These are phyloP conservation scores for Penaeus chinensis DNA, from an alignment of 1,140 invertebrate species.

Conservation along the genomic window DNA sequence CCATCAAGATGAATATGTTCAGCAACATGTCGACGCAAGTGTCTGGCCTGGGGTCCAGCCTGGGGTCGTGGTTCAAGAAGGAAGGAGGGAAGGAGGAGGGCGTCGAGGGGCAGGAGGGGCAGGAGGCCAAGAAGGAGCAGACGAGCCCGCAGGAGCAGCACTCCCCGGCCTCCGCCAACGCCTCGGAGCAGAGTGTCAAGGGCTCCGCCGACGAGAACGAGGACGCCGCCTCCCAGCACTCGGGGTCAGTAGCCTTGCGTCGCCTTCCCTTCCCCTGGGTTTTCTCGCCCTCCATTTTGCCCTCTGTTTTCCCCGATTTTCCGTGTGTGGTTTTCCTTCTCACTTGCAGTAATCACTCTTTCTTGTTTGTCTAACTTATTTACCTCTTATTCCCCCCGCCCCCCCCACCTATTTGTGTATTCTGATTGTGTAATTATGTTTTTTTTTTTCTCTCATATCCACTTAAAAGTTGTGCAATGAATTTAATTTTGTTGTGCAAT, in stretches of 20 bases:
- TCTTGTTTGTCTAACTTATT: no score
- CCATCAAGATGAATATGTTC: constrained; percentile 39
- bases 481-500: no score
- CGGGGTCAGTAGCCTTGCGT: constrained; percentile 36
- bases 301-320: no score
- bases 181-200: constrained; percentile 45
- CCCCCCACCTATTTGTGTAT: no score
- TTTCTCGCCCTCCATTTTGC: no score
- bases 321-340: no score
- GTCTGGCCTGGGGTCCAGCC: constrained; percentile 39
- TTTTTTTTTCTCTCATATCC: no score
- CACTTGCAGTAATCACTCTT: no score
- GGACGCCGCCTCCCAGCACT: constrained; percentile 39
- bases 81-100: constrained; percentile 27
- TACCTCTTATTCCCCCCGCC: no score
- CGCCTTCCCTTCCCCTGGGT: no score
- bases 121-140: constrained; percentile 14
- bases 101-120: constrained; percentile 7
- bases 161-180: constrained; percentile 42
- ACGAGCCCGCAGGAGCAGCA: constrained; percentile 28
- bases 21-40: constrained; percentile 49
- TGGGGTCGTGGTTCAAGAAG: constrained; percentile 54
- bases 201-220: constrained; percentile 43
- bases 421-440: no score
- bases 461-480: no score